A percentile compares a stretch with the other conserved stretches of the same genome.
Evolutionary conservation across 2,113 vertebrate species (phyloP).

Genomic region (Epinephelus lanceolatus): DNA sequence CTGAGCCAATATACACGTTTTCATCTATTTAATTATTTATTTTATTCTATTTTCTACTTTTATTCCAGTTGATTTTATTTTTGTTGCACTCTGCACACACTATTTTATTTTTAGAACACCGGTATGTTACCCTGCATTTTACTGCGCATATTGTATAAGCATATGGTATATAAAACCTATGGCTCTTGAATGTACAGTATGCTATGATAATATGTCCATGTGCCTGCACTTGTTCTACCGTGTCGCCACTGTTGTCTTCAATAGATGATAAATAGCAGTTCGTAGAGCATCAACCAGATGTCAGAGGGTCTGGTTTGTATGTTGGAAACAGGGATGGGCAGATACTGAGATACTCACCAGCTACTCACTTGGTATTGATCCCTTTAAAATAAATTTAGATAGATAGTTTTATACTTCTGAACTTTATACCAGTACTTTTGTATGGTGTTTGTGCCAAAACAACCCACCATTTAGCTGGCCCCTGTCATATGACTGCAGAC

Average conservation of each 20-base stretch:
- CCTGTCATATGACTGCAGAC: no score
- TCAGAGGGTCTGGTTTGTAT: no score
- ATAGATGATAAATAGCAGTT: background rate
- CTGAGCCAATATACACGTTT: background rate
- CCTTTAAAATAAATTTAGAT: background rate
- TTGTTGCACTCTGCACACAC: background rate
- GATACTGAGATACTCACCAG: background rate
- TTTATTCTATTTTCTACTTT: background rate
- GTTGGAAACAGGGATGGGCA: no score
- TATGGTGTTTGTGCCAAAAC: no score
- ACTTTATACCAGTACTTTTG: no score
- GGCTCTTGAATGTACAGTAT: background rate
- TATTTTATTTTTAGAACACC: background rate
- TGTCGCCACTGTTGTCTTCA: background rate
- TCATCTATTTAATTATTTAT: no score
- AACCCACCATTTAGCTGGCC: no score
- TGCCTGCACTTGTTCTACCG: conserved; percentile 20
- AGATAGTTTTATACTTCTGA: background rate
- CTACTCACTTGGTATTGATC: background rate
- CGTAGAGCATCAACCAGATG: background rate
- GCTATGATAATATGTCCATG: conserved; percentile 5
- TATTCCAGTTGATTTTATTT: background rate
- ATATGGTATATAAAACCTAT: background rate
- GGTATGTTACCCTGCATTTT: background rate
- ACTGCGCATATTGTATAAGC: background rate